Conservation (phyloP, 2,113 vertebrate species). For the Mobula hypostoma region DNA sequence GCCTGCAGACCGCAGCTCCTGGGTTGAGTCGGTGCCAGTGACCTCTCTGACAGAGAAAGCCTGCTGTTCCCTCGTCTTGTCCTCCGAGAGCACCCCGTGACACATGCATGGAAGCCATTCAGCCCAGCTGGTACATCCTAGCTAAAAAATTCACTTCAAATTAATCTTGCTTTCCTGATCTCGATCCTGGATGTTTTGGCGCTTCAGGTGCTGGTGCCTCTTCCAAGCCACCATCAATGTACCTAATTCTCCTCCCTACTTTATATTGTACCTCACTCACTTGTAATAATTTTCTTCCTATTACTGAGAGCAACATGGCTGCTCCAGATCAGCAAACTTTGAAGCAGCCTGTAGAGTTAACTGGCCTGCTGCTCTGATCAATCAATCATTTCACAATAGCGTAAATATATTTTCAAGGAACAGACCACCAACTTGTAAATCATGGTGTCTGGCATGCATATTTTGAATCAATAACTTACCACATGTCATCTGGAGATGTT, state of each 20-base stretch:
- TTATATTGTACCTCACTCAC: not conserved
- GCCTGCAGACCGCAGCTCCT: too few relatives aligned
- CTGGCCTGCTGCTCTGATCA: not conserved
- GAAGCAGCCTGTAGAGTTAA: not conserved
- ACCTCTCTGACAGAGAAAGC: too few relatives aligned
- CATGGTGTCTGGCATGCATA: not conserved
- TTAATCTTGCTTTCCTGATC: too few relatives aligned
- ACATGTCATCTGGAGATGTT: not conserved
- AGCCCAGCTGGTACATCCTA: too few relatives aligned
- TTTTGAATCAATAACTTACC: not conserved
- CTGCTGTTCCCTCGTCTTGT: too few relatives aligned
- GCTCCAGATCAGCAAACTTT: not conserved
- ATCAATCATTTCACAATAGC: not conserved
- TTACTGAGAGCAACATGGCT: not conserved
- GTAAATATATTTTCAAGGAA: not conserved
- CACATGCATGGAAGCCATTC: too few relatives aligned
- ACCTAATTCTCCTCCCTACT: not conserved
- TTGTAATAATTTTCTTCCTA: not conserved
- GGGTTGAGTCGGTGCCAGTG: too few relatives aligned
- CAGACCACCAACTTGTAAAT: not conserved
- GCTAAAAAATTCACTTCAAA: too few relatives aligned
- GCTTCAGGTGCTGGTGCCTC: too few relatives aligned
- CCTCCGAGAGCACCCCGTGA: too few relatives aligned
- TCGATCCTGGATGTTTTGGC: too few relatives aligned
- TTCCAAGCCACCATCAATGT: too few relatives aligned